phyloP scores from a whole-genome alignment of 2,888 invertebrate species.

The Caenorhabditis doughertyi region DNA sequence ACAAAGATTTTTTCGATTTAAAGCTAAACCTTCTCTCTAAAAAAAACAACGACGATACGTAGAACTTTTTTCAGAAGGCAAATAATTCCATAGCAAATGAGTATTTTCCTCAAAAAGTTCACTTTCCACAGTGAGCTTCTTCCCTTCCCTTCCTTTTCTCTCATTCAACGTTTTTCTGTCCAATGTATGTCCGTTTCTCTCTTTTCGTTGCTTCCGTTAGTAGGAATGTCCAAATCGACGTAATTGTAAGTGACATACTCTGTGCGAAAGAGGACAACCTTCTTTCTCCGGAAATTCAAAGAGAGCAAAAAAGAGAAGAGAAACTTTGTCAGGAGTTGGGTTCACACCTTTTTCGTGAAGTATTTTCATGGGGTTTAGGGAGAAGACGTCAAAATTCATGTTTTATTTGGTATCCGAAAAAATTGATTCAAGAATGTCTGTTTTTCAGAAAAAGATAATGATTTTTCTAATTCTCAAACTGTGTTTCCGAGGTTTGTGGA shows the following conservation, averaged over 20 bases:
- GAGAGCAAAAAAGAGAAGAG: not conserved
- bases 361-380: not conserved
- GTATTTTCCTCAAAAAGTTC: conserved; percentile 4
- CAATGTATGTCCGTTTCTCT: conserved; percentile 25
- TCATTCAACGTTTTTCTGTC: not conserved
- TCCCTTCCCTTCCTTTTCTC: not conserved
- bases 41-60: no score
- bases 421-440: no score
- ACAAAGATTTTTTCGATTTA: no score
- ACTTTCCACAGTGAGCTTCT: not conserved
- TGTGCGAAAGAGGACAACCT: not conserved
- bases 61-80: no score
- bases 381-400: not conserved
- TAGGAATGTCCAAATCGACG: conserved; percentile 48
- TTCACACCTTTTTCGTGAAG: not conserved
- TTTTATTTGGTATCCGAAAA: not conserved
- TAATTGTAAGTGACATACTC: conserved; percentile 61
- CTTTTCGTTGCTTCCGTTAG: conserved; percentile 33
- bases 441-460: no score
- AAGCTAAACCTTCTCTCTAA: no score
- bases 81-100: no score
- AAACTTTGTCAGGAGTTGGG: not conserved
- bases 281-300: conserved; percentile 41
- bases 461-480: no score
- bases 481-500: no score